These are phyloP conservation scores for Azemiops feae DNA, from an alignment of 2,113 vertebrate species.

Conservation along the genomic window DNA sequence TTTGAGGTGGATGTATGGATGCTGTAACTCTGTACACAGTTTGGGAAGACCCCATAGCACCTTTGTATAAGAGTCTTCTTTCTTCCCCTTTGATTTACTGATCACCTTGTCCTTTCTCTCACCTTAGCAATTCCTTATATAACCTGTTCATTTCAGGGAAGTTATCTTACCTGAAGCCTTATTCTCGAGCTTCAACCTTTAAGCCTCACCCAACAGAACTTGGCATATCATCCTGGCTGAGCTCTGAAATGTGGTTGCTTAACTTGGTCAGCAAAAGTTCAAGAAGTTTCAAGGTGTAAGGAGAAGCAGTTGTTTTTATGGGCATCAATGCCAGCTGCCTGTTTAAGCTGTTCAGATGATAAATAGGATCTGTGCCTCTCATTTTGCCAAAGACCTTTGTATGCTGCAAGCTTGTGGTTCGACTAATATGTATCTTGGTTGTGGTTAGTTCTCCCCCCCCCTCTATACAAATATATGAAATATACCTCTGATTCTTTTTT, in stretches of 20 bases:
- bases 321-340: background rate
- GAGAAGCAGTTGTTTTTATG: background rate
- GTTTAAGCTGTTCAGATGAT: background rate
- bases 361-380: background rate
- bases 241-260: background rate
- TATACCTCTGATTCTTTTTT: background rate
- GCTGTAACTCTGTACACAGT: background rate
- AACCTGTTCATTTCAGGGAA: background rate
- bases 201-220: background rate
- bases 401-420: background rate
- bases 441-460: background rate
- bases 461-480: background rate
- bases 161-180: background rate
- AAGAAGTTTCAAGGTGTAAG: slow-evolving; percentile 22
- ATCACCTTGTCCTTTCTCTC: background rate
- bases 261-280: background rate
- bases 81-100: background rate
- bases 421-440: background rate
- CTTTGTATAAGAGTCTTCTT: background rate
- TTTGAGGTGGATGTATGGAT: background rate
- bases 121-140: slow-evolving; percentile 13
- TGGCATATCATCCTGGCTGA: background rate
- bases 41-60: no score
- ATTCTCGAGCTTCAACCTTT: slow-evolving; percentile 24
- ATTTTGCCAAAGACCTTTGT: background rate